phyloP scores from a whole-genome alignment of 2,888 invertebrate genomes.

The Metellina segmentata region DNA sequence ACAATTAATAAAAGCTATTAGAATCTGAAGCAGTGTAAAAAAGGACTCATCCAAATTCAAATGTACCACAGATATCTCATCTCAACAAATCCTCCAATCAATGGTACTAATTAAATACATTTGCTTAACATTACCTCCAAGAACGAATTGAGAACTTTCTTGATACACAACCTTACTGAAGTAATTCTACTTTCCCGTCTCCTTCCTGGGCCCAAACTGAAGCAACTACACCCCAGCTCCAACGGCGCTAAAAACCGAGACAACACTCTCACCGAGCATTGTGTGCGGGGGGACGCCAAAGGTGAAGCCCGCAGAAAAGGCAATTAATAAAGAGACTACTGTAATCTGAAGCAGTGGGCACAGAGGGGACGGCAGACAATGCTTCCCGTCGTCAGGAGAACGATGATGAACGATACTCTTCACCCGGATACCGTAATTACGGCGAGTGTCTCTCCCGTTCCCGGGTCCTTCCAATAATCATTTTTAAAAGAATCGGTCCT shows the following conservation, averaged over 20 bases:
- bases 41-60: too few relatives aligned
- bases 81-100: too few relatives aligned
- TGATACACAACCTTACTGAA: too few relatives aligned
- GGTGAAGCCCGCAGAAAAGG: conserved; percentile 60
- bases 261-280: not conserved
- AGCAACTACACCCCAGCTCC: not conserved
- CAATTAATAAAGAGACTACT: conserved; percentile 72
- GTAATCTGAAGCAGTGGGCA: conserved; percentile 65
- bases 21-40: too few relatives aligned
- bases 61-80: too few relatives aligned
- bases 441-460: conserved; percentile 41
- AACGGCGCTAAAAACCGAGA: not conserved
- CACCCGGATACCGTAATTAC: conserved; percentile 69
- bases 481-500: conserved; percentile 71
- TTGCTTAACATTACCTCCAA: too few relatives aligned
- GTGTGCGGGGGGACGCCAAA: not conserved
- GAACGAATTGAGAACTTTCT: too few relatives aligned
- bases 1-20: too few relatives aligned
- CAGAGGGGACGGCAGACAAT: conserved; percentile 58
- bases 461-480: conserved; percentile 66
- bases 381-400: conserved; percentile 49
- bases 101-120: too few relatives aligned
- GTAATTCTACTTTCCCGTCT: too few relatives aligned
- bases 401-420: conserved; percentile 73
- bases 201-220: too few relatives aligned